Percentiles rank a stretch among this genome's conserved stretches.
phyloP scores from a whole-genome alignment of 1,140 invertebrate species.

The Branchinecta lindahli region DNA sequence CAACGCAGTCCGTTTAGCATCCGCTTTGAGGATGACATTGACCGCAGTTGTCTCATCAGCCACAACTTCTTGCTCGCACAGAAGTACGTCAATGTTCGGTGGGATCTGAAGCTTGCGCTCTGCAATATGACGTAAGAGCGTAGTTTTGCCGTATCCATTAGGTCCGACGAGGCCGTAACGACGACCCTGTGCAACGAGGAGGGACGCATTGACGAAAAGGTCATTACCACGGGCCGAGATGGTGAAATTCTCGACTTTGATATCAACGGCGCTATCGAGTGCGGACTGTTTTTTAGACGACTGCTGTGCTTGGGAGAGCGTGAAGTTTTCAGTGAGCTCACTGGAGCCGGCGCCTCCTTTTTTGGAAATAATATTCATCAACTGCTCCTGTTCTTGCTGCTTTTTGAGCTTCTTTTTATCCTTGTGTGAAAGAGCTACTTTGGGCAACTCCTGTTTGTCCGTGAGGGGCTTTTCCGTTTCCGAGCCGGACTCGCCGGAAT shows the following conservation, averaged over 20 bases:
- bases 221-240: slow-evolving; percentile 96
- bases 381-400: slow-evolving; percentile 75
- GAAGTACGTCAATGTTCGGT: slow-evolving; percentile 87
- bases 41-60: slow-evolving; percentile 84
- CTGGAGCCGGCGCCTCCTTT: slow-evolving; percentile 73
- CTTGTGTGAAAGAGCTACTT: slow-evolving; percentile 22
- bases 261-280: slow-evolving; percentile 88
- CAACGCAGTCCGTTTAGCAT: slow-evolving; percentile 67
- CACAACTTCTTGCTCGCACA: slow-evolving; percentile 97
- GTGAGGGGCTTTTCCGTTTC: slow-evolving; percentile 13
- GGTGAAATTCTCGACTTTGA: slow-evolving; percentile 96
- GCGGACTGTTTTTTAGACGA: slow-evolving; percentile 62
- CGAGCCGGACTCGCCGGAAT: slow-evolving; percentile 11
- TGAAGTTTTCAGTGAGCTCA: slow-evolving; percentile 83
- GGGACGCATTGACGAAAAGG: slow-evolving; percentile 88
- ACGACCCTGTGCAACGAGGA: slow-evolving; percentile 81
- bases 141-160: slow-evolving; percentile 99
- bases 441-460: slow-evolving; percentile 6
- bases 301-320: slow-evolving; percentile 85
- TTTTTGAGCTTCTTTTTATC: slow-evolving; percentile 26
- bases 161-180: slow-evolving; percentile 96
- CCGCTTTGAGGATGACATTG: slow-evolving; percentile 78
- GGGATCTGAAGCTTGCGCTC: slow-evolving; percentile 79
- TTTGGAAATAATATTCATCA: slow-evolving; percentile 71
- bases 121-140: slow-evolving; percentile 80